Evolutionary conservation across 2,113 vertebrate genomes (phyloP).

Genomic region (Arvicanthis niloticus): DNA sequence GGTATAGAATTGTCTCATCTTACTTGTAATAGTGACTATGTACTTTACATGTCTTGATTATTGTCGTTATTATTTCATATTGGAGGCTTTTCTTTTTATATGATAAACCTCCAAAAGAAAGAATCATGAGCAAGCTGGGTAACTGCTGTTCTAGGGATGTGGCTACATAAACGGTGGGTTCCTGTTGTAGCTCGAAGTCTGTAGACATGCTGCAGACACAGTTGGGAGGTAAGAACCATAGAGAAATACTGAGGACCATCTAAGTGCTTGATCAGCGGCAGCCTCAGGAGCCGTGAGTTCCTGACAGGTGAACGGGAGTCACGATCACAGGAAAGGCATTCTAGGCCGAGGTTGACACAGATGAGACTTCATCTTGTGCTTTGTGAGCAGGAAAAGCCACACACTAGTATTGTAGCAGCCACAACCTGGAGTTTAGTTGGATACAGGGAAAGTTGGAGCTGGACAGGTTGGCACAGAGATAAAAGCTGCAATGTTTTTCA

Average conservation of each 20-base stretch:
- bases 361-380: neutral
- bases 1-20: neutral
- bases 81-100: constrained; percentile 10
- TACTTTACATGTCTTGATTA: neutral
- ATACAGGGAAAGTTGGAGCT: neutral
- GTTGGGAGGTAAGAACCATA: neutral
- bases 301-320: neutral
- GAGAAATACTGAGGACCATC: neutral
- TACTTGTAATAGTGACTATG: neutral
- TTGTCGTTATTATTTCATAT: neutral
- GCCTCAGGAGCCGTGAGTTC: neutral
- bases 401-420: neutral
- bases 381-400: neutral
- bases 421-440: neutral
- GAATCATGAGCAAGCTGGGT: neutral
- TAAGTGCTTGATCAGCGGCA: neutral
- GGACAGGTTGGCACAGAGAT: neutral
- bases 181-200: neutral
- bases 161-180: neutral
- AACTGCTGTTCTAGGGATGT: neutral
- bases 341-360: neutral
- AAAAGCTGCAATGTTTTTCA: constrained; percentile 17
- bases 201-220: neutral
- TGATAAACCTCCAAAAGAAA: neutral
- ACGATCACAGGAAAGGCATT: neutral